Conservation (phyloP, 2,797 vertebrate genomes). For the Sardinella longiceps region DNA sequence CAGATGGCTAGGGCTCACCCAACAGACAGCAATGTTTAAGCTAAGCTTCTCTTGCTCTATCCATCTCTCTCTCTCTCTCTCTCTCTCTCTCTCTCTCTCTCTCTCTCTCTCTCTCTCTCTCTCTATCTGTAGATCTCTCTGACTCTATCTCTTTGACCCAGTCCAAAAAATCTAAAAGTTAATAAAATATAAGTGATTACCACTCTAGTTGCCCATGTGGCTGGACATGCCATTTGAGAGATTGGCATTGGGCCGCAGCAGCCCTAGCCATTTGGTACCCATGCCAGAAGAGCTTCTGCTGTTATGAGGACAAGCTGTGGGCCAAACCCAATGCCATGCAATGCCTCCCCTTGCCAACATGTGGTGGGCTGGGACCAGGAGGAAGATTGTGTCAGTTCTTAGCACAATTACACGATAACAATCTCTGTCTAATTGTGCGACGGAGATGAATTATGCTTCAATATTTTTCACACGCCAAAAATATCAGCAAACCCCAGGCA, state of each 20-base stretch:
- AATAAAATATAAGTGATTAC: constrained; percentile 1
- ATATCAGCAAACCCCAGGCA: not conserved
- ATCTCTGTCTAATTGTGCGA: constrained; percentile 55
- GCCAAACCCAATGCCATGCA: not conserved
- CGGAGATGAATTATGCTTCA: not conserved
- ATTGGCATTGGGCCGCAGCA: not conserved
- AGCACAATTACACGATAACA: constrained; percentile 14
- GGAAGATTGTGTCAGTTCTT: not conserved
- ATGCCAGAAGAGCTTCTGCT: not conserved
- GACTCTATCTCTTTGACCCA: not conserved
- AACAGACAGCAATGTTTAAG: constrained; percentile 35
- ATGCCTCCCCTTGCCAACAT: not conserved
- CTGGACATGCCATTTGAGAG: not conserved
- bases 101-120: not conserved
- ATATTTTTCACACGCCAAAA: not conserved
- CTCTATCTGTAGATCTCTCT: not conserved
- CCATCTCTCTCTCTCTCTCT: not conserved
- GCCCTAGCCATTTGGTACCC: not conserved
- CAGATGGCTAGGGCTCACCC: constrained; percentile 66
- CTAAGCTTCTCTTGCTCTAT: not conserved
- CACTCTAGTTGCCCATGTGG: not conserved
- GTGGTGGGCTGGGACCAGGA: not conserved
- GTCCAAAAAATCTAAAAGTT: constrained; percentile 8
- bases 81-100: not conserved
- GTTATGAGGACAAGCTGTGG: not conserved